phyloP scores from a whole-genome alignment of 2,888 invertebrate species.

The Drymonia ruficornis region DNA sequence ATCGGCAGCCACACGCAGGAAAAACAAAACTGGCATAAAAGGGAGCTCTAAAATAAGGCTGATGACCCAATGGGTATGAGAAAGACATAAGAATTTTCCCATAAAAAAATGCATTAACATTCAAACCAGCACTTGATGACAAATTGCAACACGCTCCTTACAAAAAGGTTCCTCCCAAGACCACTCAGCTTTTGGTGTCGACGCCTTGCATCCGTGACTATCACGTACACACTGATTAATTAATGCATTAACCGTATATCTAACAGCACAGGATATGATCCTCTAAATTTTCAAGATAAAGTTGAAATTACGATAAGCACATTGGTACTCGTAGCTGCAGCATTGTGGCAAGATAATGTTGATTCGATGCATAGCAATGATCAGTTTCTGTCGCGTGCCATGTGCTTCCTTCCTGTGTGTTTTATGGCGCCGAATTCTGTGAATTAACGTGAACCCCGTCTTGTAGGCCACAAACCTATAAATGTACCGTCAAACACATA shows the following conservation, averaged over 20 bases:
- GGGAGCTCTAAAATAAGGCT: too few relatives aligned
- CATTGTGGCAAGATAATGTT: not conserved
- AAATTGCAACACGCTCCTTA: not conserved
- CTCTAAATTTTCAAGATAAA: not conserved
- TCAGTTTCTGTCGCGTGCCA: constrained; percentile 15
- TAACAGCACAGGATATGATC: not conserved
- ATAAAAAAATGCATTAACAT: not conserved
- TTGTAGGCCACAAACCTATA: not conserved
- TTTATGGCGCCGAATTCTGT: constrained; percentile 11
- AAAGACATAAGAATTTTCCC: too few relatives aligned
- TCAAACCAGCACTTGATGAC: not conserved
- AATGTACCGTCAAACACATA: not conserved
- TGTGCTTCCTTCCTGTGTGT: constrained; percentile 24
- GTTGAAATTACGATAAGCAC: not conserved
- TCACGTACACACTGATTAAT: not conserved
- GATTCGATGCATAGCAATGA: constrained; percentile 18
- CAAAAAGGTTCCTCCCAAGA: constrained; percentile 6
- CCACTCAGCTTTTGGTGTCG: constrained; percentile 10
- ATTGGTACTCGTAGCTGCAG: not conserved
- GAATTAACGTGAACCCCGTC: not conserved
- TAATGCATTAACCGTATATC: not conserved
- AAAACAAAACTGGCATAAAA: too few relatives aligned
- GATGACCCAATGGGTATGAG: too few relatives aligned
- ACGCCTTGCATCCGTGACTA: constrained; percentile 8
- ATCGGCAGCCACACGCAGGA: too few relatives aligned